Conservation (phyloP, 2,113 vertebrate genomes). For the Coracopsis vasa region DNA sequence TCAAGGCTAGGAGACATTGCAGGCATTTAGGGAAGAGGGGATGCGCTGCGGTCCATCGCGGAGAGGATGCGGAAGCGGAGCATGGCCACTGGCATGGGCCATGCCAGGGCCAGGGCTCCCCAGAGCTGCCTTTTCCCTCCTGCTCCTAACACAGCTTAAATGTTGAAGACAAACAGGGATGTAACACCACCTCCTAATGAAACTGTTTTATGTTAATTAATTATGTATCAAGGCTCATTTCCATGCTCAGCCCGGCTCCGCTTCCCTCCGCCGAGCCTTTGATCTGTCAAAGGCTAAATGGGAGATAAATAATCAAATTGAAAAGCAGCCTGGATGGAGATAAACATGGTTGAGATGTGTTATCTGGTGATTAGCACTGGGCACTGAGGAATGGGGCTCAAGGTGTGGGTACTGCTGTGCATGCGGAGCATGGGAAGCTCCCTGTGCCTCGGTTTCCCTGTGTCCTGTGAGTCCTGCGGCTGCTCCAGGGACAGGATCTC, state of each 20-base stretch:
- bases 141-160: neutral
- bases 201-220: conserved; percentile 76
- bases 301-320: conserved; percentile 68
- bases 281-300: conserved; percentile 53
- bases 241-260: conserved; percentile 34
- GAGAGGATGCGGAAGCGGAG: neutral
- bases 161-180: conserved; percentile 49
- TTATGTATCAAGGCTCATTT: conserved; percentile 72
- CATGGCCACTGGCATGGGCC: neutral
- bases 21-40: neutral
- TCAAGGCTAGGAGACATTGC: neutral
- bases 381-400: rapidly evolving
- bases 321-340: conserved; percentile 36
- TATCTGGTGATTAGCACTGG: neutral
- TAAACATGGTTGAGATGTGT: neutral
- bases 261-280: conserved; percentile 44
- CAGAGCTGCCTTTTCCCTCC: neutral
- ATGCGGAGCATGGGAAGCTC: rapidly evolving
- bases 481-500: neutral
- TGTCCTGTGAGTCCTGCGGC: rapidly evolving
- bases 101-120: neutral
- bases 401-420: rapidly evolving
- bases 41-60: rapidly evolving
- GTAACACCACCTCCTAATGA: conserved; percentile 71
- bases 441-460: neutral